Evolutionary conservation across 2,113 vertebrate species (phyloP).

Genomic region (Sander vitreus): DNA sequence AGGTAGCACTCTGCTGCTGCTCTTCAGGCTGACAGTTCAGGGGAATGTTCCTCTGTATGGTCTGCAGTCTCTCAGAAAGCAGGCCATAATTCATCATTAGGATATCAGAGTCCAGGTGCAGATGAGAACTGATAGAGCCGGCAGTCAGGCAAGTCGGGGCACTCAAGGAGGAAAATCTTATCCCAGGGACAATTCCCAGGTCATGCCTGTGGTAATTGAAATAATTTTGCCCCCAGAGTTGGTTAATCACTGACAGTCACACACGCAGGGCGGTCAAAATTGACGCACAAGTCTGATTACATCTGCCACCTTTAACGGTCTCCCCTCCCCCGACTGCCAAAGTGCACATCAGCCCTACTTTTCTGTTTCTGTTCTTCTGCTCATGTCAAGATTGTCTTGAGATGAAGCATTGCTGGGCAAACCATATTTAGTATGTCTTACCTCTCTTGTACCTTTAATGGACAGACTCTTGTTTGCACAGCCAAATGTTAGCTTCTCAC

Average conservation of each 20-base stretch:
- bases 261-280: constrained; percentile 86
- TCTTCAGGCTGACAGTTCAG: constrained; percentile 88
- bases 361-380: constrained; percentile 3
- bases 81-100: constrained; percentile 99
- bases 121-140: constrained; percentile 97
- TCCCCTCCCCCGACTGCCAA: constrained; percentile 3
- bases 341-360: constrained; percentile 21
- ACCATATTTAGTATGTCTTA: constrained; percentile 1
- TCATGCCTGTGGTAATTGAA: constrained; percentile 95
- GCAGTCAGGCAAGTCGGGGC: constrained; percentile 89
- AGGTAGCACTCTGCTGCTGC: constrained; percentile 87
- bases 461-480: not conserved
- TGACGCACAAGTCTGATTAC: constrained; percentile 78
- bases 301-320: constrained; percentile 70
- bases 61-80: constrained; percentile 89
- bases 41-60: constrained; percentile 89
- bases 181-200: constrained; percentile 96
- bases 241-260: constrained; percentile 98
- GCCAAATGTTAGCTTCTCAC: constrained; percentile 9
- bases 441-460: not conserved
- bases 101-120: constrained; percentile 97
- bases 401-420: not conserved
- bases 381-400: not conserved
- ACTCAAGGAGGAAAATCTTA: constrained; percentile 93
- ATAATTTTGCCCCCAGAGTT: constrained; percentile 95